phyloP scores from a whole-genome alignment of 2,113 vertebrate genomes.

The Smithornis capensis region DNA sequence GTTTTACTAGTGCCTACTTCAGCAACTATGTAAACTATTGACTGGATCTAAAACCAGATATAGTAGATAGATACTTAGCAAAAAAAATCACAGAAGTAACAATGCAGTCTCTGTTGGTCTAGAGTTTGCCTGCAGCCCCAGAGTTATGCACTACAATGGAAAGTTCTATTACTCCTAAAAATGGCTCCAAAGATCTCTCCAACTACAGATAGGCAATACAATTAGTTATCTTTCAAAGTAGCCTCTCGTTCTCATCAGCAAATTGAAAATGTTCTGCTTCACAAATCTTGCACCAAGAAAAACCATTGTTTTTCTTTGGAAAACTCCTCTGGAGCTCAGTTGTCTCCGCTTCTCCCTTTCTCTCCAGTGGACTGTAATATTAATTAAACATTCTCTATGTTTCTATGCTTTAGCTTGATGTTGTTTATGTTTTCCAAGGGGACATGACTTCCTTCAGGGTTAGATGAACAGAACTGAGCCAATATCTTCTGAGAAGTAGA shows the following conservation, averaged over 20 bases:
- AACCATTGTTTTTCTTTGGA: background rate
- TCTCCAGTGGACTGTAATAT: background rate
- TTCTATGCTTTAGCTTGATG: background rate
- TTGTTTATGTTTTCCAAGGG: background rate
- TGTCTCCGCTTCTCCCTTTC: background rate
- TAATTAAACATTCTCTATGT: background rate
- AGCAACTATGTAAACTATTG: background rate
- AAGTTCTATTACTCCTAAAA: background rate
- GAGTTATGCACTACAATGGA: background rate
- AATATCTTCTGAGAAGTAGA: background rate
- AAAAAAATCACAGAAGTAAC: background rate
- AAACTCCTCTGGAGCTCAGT: background rate
- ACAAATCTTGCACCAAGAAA: background rate
- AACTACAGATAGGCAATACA: background rate
- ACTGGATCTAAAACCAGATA: background rate
- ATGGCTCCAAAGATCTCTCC: background rate
- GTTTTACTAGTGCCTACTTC: background rate
- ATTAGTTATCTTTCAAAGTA: background rate
- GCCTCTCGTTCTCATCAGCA: background rate
- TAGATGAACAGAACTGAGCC: background rate
- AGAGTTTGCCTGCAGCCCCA: fast-evolving
- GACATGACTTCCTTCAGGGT: background rate
- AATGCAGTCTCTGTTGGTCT: background rate
- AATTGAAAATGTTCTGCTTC: background rate
- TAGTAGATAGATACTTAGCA: background rate